These are phyloP conservation scores for Aldrovandia affinis DNA, from an alignment of 2,797 vertebrate species.

Conservation along the genomic window DNA sequence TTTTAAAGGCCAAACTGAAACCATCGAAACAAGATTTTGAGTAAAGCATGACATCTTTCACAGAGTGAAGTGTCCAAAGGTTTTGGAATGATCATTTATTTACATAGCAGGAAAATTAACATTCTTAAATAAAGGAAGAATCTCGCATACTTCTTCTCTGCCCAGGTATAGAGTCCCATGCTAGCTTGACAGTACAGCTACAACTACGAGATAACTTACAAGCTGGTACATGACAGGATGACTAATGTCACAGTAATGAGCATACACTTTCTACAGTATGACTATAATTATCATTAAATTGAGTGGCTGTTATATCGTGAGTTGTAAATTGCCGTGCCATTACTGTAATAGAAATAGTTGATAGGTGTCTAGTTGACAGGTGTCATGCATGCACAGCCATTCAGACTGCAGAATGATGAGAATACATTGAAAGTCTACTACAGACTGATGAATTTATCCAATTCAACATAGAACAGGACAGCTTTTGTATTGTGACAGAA, in stretches of 20 bases:
- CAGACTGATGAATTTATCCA: constrained; percentile 47
- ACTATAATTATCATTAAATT: neutral
- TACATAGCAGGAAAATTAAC: neutral
- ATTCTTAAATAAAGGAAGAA: too few species aligned
- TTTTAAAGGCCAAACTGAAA: neutral
- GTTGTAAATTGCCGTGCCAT: constrained; percentile 13
- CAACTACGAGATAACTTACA: neutral
- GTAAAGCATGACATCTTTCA: neutral
- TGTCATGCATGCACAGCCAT: constrained; percentile 52
- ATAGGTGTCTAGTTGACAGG: constrained; percentile 58
- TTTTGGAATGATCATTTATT: neutral
- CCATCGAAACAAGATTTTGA: neutral
- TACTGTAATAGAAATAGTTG: constrained; percentile 22
- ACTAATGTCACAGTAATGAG: neutral
- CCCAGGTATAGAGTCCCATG: neutral
- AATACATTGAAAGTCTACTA: constrained; percentile 62
- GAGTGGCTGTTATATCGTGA: neutral
- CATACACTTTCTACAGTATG: neutral
- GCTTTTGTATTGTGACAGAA: constrained; percentile 45
- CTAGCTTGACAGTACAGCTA: neutral
- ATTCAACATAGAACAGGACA: constrained; percentile 61
- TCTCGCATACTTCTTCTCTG: neutral
- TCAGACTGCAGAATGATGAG: constrained; percentile 54
- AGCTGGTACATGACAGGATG: constrained; percentile 1
- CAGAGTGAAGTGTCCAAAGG: neutral